Percentiles rank a stretch among this genome's conserved stretches.
phyloP scores from a whole-genome alignment of 2,113 vertebrate species.

The Python bivittatus region DNA sequence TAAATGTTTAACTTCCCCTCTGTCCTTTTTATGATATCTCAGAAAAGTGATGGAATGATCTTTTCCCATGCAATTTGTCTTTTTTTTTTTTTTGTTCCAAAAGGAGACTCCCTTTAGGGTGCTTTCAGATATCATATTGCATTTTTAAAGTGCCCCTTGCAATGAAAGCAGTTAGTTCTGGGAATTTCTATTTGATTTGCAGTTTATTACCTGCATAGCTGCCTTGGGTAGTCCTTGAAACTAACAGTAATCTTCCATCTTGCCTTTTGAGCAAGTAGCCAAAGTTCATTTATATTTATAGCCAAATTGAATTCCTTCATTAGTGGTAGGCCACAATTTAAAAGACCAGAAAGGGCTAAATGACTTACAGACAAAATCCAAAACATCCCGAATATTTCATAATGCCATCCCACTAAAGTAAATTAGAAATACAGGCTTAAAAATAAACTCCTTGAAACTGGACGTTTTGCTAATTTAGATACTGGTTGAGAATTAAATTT shows the following conservation, averaged over 20 bases:
- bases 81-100: slow-evolving; percentile 39
- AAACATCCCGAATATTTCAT: not conserved
- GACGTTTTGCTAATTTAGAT: not conserved
- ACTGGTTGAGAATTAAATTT: not conserved
- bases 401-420: not conserved
- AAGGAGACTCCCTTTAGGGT: slow-evolving; percentile 2
- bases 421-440: not conserved
- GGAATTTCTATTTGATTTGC: not conserved
- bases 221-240: slow-evolving; percentile 8
- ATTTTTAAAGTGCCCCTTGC: slow-evolving; percentile 13
- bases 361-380: not conserved
- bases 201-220: slow-evolving; percentile 12
- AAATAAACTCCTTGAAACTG: not conserved
- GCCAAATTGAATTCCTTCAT: not conserved
- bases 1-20: slow-evolving; percentile 71
- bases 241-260: not conserved
- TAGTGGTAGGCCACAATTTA: too few relatives aligned
- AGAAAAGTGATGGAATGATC: slow-evolving; percentile 52
- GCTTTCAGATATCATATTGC: slow-evolving; percentile 11
- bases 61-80: slow-evolving; percentile 27
- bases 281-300: not conserved
- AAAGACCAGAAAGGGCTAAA: not conserved
- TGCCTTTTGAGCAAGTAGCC: not conserved
- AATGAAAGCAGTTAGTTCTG: slow-evolving; percentile 3
- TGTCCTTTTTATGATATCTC: slow-evolving; percentile 57